phyloP scores from a whole-genome alignment of 2,797 vertebrate genomes.

The Sebastiscus albofasciatus region DNA sequence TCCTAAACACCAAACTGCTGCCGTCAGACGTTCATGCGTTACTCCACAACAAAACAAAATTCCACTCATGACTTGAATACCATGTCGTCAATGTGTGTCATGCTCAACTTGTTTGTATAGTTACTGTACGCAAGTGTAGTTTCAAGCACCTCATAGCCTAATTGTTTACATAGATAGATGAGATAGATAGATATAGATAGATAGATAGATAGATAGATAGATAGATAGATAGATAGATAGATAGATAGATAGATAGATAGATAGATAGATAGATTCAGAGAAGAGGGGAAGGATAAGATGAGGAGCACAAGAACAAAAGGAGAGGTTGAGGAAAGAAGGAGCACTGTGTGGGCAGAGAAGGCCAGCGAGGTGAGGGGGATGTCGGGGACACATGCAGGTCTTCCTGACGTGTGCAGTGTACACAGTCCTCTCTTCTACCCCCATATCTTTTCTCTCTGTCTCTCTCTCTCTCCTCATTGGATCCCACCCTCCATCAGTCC shows the following conservation, averaged over 20 bases:
- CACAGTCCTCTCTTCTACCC: constrained; percentile 50
- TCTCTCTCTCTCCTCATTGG: constrained; percentile 19
- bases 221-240: neutral
- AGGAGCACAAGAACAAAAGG: constrained; percentile 1
- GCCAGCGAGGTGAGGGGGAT: constrained; percentile 52
- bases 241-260: neutral
- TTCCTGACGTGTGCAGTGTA: constrained; percentile 65
- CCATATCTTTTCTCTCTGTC: constrained; percentile 26
- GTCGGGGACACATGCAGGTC: constrained; percentile 62
- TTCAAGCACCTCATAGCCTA: constrained; percentile 3
- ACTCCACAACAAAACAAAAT: constrained; percentile 14
- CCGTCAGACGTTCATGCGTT: constrained; percentile 28
- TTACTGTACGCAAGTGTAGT: constrained; percentile 17
- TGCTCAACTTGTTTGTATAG: constrained; percentile 19
- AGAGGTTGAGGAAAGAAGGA: constrained; percentile 28
- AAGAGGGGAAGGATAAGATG: neutral
- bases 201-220: neutral
- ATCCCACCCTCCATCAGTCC: constrained; percentile 55
- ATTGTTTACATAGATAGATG: neutral
- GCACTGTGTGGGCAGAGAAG: constrained; percentile 56
- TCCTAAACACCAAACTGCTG: constrained; percentile 17
- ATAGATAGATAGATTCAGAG: neutral
- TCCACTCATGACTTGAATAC: constrained; percentile 32
- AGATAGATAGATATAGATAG: neutral
- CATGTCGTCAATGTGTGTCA: neutral